Percentiles rank a stretch among this genome's conserved stretches.
phyloP scores from a whole-genome alignment of 1,140 invertebrate genomes.

The Procambarus virginalis region DNA sequence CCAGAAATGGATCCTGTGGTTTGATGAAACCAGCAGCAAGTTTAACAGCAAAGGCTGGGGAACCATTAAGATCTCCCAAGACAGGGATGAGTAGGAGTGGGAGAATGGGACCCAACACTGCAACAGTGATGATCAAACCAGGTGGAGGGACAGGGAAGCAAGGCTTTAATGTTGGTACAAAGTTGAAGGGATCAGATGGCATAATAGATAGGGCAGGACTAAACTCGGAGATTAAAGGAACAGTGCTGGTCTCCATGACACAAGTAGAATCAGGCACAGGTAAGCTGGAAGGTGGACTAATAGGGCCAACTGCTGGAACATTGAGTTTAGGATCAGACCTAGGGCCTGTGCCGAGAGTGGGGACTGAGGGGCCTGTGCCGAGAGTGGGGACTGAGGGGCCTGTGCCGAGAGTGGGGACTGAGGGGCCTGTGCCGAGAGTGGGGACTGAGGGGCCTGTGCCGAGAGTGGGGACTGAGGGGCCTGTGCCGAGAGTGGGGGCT shows the following conservation, averaged over 20 bases:
- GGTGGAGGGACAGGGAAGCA: not conserved
- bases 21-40: constrained; percentile 3
- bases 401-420: too few relatives aligned
- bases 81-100: not conserved
- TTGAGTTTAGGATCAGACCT: not conserved
- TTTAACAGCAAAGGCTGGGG: not conserved
- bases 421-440: too few relatives aligned
- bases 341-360: not conserved
- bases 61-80: not conserved
- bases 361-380: not conserved
- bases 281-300: too few relatives aligned
- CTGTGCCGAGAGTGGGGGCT: too few relatives aligned
- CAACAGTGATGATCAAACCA: not conserved
- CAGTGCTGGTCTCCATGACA: not conserved
- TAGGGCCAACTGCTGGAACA: not conserved
- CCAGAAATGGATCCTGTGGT: not conserved
- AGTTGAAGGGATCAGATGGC: not conserved
- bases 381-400: too few relatives aligned
- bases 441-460: too few relatives aligned
- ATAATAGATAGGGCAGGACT: not conserved
- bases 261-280: too few relatives aligned
- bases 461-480: not conserved
- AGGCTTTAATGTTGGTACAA: not conserved
- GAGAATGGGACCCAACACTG: not conserved
- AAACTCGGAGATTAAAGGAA: not conserved